Percentiles rank a stretch among this genome's conserved stretches.
Conservation (phyloP, 2,888 invertebrate genomes). For the Ecliptopera silaceata region DNA sequence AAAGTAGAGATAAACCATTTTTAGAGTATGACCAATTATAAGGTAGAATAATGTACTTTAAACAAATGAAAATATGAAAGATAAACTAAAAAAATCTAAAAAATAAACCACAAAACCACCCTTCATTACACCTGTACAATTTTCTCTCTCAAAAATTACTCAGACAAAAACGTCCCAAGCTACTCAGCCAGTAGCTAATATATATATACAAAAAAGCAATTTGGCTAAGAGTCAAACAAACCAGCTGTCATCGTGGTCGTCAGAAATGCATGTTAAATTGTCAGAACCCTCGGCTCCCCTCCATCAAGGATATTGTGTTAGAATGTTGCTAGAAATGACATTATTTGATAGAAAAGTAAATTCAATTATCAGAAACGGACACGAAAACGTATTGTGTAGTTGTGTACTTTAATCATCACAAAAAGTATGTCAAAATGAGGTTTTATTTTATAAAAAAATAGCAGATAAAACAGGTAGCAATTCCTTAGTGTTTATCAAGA, state of each 20-base stretch:
- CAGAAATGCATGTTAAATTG: constrained; percentile 49
- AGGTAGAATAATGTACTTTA: no score
- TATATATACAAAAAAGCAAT: constrained; percentile 51
- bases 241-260: constrained; percentile 37
- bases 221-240: constrained; percentile 58
- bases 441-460: no score
- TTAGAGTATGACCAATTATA: no score
- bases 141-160: constrained; percentile 32
- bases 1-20: no score
- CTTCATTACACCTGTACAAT: constrained; percentile 14
- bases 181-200: constrained; percentile 14
- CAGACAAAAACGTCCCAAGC: constrained; percentile 23
- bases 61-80: no score
- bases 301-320: constrained; percentile 29
- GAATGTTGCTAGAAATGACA: constrained; percentile 21
- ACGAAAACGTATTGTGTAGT: neutral
- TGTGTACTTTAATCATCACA: no score
- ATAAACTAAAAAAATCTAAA: neutral
- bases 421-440: no score
- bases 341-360: constrained; percentile 9
- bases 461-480: no score
- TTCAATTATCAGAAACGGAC: constrained; percentile 2
- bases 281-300: constrained; percentile 40
- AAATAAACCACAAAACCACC: constrained; percentile 4
- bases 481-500: no score